Conservation (phyloP, 2,888 invertebrate species). For the Meteorus colon region DNA sequence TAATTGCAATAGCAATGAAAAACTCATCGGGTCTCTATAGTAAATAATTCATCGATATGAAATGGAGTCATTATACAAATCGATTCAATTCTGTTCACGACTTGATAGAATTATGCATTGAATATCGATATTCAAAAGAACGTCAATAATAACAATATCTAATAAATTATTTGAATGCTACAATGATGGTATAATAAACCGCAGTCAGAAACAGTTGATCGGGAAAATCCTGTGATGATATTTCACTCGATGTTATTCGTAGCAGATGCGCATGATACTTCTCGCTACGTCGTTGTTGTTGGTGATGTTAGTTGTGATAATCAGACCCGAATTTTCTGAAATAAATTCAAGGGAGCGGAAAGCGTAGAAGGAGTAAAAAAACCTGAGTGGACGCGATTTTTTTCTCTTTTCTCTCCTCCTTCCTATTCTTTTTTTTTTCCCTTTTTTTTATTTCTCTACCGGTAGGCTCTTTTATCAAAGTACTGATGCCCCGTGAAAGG, state of each 20-base stretch:
- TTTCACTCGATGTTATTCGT: slow-evolving; percentile 28
- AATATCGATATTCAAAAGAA: too few relatives aligned
- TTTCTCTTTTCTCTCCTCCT: neutral
- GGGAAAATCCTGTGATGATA: neutral
- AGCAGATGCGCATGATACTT: slow-evolving; percentile 50
- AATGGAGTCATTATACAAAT: too few relatives aligned
- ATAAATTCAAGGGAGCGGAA: slow-evolving; percentile 17
- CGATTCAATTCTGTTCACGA: too few relatives aligned
- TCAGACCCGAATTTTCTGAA: slow-evolving; percentile 48
- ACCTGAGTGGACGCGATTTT: slow-evolving; percentile 47
- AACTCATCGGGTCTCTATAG: too few relatives aligned
- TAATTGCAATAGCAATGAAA: too few relatives aligned
- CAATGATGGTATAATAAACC: too few relatives aligned
- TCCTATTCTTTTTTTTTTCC: neutral
- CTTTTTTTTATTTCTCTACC: neutral
- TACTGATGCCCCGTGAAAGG: slow-evolving; percentile 16
- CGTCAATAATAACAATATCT: too few relatives aligned
- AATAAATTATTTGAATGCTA: too few relatives aligned
- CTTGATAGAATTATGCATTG: too few relatives aligned
- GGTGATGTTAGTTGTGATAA: slow-evolving; percentile 49
- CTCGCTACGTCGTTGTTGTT: slow-evolving; percentile 9
- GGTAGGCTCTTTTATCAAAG: neutral
- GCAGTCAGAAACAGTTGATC: neutral
- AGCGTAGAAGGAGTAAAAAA: slow-evolving; percentile 27
- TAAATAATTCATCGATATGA: too few relatives aligned